Percentiles rank a stretch among this genome's conserved stretches.
These are phyloP conservation scores for Semnopithecus entellus DNA, from an alignment of 2,113 vertebrate genomes.

Conservation along the genomic window DNA sequence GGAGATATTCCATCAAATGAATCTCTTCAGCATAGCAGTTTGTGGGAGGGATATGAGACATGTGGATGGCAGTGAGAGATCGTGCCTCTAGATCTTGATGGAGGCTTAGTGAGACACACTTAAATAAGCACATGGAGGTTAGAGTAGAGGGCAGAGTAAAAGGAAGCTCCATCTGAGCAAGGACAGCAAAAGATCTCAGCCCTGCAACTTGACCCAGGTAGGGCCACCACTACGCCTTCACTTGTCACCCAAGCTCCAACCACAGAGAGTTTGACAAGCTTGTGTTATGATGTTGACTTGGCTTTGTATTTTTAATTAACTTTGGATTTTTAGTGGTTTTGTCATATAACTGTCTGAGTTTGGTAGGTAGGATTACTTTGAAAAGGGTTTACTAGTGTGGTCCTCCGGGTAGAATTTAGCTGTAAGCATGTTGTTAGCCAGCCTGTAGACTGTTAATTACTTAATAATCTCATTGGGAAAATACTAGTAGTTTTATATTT, in stretches of 20 bases:
- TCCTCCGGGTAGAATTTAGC: constrained; percentile 74
- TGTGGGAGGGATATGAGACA: constrained; percentile 8
- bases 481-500: constrained; percentile 66
- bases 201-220: background rate
- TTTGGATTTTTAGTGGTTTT: constrained; percentile 73
- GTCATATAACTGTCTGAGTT: constrained; percentile 76
- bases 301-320: constrained; percentile 72
- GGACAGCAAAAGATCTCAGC: constrained; percentile 1
- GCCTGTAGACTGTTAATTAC: constrained; percentile 70
- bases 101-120: constrained; percentile 11
- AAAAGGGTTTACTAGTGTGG: constrained; percentile 71
- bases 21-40: constrained; percentile 47
- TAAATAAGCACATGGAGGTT: constrained; percentile 13
- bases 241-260: constrained; percentile 68
- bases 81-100: background rate
- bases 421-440: constrained; percentile 74
- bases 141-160: background rate
- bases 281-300: constrained; percentile 65
- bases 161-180: background rate
- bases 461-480: constrained; percentile 73
- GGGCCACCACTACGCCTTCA: constrained; percentile 63
- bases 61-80: constrained; percentile 24
- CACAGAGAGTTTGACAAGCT: constrained; percentile 64
- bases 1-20: constrained; percentile 42
- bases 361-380: constrained; percentile 77